Base-by-base conservation (phyloP, 1,140 invertebrate species). In the Hypothenemus hampei region DNA sequence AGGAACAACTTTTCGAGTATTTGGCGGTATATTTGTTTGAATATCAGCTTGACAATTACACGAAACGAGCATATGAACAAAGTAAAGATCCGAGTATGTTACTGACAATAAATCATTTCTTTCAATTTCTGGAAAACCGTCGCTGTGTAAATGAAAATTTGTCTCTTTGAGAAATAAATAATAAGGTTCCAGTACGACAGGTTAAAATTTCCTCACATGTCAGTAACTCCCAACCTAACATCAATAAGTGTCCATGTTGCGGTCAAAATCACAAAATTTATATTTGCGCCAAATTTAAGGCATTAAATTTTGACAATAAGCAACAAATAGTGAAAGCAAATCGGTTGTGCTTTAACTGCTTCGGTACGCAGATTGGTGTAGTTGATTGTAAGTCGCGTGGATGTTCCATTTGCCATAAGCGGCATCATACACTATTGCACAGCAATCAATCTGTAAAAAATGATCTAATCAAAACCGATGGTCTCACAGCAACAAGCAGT, bases 301-400 rank as follows among this genome's bases (percentile, higher is more conserved):
- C 22, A 4, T 45, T 53, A 15, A 4, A 4, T 6, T 19, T 41
- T 8, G 24, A 11, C 7, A 20, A 40, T 15, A 45, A 45, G 15
- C 21, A 15, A 13, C 15, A 54, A 10, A 48, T 57, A 23, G 22
- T 57, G 1, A 40, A 31, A 21, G 22, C 20, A 5, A 19, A n/a
- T 3, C 48, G 40, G 13, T 15, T 49, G 1, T 57, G 45, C 43
- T 57, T 48, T 19, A 57, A 57, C 13, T 57, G 54, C 21, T 37
- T 57, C 7, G 54, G 43, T 18, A 21, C 43, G 6, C 39, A 48
- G 16, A 40, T 48, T 31, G 6, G 23, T 8, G 29, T 31, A n/a
- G 24, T 16, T 37, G 23, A 46, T 21, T 55, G 52, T 46, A 5
- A 3, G 6, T 47, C 52, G 23, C 3, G 22, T 4, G 33, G 46